Conservation (phyloP, 2,113 vertebrate genomes). For the Drymodes brunneopygia region DNA sequence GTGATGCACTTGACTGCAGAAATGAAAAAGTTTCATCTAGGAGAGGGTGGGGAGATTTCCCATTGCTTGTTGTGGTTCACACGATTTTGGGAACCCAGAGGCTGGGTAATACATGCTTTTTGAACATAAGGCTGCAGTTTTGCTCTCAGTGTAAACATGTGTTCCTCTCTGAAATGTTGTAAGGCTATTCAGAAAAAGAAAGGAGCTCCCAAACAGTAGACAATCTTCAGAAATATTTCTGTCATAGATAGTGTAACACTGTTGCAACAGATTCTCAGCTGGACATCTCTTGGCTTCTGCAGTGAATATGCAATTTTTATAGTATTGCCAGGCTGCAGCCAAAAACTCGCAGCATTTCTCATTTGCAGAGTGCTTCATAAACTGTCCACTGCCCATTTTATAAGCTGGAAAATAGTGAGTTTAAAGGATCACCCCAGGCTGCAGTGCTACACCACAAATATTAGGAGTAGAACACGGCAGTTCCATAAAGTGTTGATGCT, state of each 20-base stretch:
- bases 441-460: background rate
- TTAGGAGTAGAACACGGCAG: background rate
- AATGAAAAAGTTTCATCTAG: background rate
- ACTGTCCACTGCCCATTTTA: background rate
- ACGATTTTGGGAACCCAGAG: background rate
- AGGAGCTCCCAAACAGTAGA: background rate
- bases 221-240: background rate
- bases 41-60: background rate
- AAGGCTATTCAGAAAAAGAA: background rate
- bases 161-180: background rate
- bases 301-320: conserved; percentile 17
- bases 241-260: background rate
- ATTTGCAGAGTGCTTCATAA: background rate
- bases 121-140: background rate
- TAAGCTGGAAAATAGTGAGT: background rate
- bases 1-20: background rate
- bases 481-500: background rate
- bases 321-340: background rate
- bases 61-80: background rate
- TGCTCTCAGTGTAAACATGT: background rate
- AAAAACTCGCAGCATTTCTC: background rate
- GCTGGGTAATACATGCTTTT: background rate
- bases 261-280: background rate
- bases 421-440: background rate
- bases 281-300: background rate